Base-by-base conservation (phyloP, 1,140 invertebrate species). In the Zaprionus ornatus region DNA sequence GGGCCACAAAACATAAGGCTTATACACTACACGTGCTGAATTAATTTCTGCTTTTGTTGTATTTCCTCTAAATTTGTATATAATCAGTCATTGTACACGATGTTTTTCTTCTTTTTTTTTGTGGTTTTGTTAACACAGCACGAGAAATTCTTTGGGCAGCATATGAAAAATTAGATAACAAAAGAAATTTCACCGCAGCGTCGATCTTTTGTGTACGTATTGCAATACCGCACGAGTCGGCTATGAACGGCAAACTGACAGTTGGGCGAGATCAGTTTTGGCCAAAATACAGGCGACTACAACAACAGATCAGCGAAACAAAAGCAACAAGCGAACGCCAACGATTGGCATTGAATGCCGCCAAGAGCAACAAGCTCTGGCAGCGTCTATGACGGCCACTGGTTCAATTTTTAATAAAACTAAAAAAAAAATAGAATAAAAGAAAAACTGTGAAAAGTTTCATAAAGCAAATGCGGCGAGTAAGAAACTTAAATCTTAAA, bases 241-340 rank as follows among this genome's bases (percentile, higher is more conserved):
- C 85, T 72, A 63, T 90, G 68, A 85, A 81, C 79, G 48, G 81
- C 85, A 90, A 90, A 90, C 85, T 91, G 90, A 91, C 90, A 91
- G 80, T 91, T 91, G 74, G 80, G 82, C 90, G 90, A 91, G 77
- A 91, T 91, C 90, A 91, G 86, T 91, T 90, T 91, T 90, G 82
- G 72, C 79, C 75, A 90, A 90, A 88, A 74, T 50, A 79, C 75
- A 68, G 75, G 68, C 84, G 82, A 91, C 83, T 81, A 91, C 74
- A 81, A 91, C 77, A 90, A 91, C 80, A 90, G 50, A 60, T 23
- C 35, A 42, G 15, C 52, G 25, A 27, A 56, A 61, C 74, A 77
- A 65, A 60, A 76, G 57, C 74, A 79, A 77, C 74, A 77, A 76
- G 65, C 75, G 75, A 84, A 68, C 74, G 78, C 85, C 85, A 67